Conservation (phyloP, 2,888 invertebrate species). For the Disparrhopalites patrizii region DNA sequence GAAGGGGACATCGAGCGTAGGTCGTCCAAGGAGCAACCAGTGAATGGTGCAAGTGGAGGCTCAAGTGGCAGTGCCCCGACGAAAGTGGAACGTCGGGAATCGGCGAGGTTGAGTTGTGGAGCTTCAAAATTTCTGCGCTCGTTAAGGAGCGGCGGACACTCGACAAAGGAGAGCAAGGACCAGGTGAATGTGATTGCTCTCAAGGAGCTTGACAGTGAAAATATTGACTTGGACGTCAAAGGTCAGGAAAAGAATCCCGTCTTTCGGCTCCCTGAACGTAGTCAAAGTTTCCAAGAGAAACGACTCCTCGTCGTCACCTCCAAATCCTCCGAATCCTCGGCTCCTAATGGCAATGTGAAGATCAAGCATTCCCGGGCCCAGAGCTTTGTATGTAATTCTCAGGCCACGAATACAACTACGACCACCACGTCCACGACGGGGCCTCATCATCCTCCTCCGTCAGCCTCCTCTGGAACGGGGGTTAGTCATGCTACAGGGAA, state of each 20-base stretch:
- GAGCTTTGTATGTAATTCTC: slow-evolving; percentile 42
- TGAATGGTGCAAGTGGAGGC: slow-evolving; percentile 10
- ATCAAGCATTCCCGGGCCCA: slow-evolving; percentile 46
- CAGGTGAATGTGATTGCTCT: slow-evolving; percentile 44
- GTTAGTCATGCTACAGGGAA: not conserved
- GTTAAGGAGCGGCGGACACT: slow-evolving; percentile 13
- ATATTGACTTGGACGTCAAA: slow-evolving; percentile 20
- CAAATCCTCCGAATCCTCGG: slow-evolving; percentile 31
- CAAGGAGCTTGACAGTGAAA: slow-evolving; percentile 43
- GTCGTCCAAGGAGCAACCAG: slow-evolving; percentile 37
- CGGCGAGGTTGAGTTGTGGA: slow-evolving; percentile 41
- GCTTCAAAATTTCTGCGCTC: slow-evolving; percentile 46
- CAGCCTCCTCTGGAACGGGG: not conserved
- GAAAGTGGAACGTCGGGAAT: slow-evolving; percentile 46
- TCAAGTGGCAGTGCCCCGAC: slow-evolving; percentile 4
- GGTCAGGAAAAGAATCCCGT: slow-evolving; percentile 21
- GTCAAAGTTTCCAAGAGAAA: slow-evolving; percentile 48
- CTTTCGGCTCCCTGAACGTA: slow-evolving; percentile 39
- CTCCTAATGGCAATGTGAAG: slow-evolving; percentile 30
- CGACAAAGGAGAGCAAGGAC: slow-evolving; percentile 16
- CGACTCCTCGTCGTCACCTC: slow-evolving; percentile 40
- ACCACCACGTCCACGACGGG: not conserved
- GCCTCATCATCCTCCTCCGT: not conserved
- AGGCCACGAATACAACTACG: slow-evolving; percentile 2
- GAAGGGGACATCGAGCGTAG: slow-evolving; percentile 20